These are phyloP conservation scores for Agrypnia vestita DNA, from an alignment of 1,140 invertebrate species.

Conservation along the genomic window DNA sequence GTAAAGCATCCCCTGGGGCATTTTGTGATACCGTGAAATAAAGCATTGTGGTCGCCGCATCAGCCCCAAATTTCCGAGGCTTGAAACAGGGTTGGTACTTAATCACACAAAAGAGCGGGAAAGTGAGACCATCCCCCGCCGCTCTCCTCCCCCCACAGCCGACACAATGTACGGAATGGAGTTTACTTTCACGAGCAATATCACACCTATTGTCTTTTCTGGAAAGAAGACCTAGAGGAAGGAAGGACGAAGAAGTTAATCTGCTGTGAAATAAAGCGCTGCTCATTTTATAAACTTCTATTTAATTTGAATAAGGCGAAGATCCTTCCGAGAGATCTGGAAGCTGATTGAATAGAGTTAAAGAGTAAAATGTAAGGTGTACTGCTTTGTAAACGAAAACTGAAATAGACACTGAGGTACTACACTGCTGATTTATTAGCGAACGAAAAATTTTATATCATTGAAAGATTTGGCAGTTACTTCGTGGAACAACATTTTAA, in stretches of 20 bases:
- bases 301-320: conserved; percentile 52
- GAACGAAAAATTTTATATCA: too few relatives aligned
- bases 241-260: conserved; percentile 37
- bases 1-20: too few relatives aligned
- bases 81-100: conserved; percentile 31
- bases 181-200: conserved; percentile 61
- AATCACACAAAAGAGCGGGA: conserved; percentile 42
- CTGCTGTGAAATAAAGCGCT: conserved; percentile 47
- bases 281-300: conserved; percentile 49
- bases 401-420: neutral
- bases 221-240: conserved; percentile 43
- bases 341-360: conserved; percentile 16
- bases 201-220: conserved; percentile 61
- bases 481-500: too few relatives aligned
- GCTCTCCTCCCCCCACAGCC: neutral
- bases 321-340: conserved; percentile 11
- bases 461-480: too few relatives aligned
- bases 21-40: too few relatives aligned
- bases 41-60: neutral
- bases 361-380: neutral
- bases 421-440: too few relatives aligned
- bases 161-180: conserved; percentile 37
- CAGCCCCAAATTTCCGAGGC: neutral
- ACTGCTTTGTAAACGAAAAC: neutral
- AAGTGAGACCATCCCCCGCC: conserved; percentile 28